Evolutionary conservation across 1,140 invertebrate genomes (phyloP).

Genomic region (Eubasilissa regina): DNA sequence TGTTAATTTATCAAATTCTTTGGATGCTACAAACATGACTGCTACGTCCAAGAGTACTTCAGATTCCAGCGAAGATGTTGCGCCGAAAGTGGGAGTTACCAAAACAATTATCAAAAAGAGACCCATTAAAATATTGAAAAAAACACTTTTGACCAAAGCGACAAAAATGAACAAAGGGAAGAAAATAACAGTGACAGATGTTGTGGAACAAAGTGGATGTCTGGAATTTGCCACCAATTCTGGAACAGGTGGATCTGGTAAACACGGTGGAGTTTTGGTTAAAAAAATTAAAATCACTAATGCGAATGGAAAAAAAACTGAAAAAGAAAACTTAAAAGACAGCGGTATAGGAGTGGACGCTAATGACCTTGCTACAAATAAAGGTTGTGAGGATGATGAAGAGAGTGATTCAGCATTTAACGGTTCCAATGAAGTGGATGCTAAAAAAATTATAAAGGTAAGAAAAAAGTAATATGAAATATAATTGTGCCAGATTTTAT

Average conservation of each 20-base stretch:
- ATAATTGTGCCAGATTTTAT: too few species aligned
- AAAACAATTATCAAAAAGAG: slow-evolving; percentile 25
- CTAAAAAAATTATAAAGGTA: slow-evolving; percentile 35
- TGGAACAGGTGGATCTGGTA: background rate
- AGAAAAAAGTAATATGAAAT: background rate
- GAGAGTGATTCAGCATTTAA: slow-evolving; percentile 23
- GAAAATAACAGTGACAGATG: slow-evolving; percentile 44
- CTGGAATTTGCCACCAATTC: slow-evolving; percentile 35
- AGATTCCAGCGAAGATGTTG: background rate
- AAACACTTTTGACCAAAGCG: slow-evolving; percentile 17
- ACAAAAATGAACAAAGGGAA: slow-evolving; percentile 31
- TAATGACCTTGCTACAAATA: slow-evolving; percentile 63
- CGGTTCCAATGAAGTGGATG: background rate
- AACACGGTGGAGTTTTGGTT: slow-evolving; percentile 32
- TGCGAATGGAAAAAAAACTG: slow-evolving; percentile 62
- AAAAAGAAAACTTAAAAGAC: slow-evolving; percentile 66
- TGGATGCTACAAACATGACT: background rate
- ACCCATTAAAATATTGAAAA: slow-evolving; percentile 33
- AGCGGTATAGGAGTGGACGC: slow-evolving; percentile 64
- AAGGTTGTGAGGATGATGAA: slow-evolving; percentile 53
- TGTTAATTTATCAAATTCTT: slow-evolving; percentile 1
- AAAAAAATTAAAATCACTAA: slow-evolving; percentile 49
- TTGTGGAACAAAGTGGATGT: slow-evolving; percentile 38
- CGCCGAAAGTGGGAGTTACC: slow-evolving; percentile 9
- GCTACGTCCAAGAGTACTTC: background rate